Percentiles rank a stretch among this genome's conserved stretches.
These are phyloP conservation scores for Anastrepha obliqua DNA, from an alignment of 1,140 invertebrate species.

Conservation along the genomic window DNA sequence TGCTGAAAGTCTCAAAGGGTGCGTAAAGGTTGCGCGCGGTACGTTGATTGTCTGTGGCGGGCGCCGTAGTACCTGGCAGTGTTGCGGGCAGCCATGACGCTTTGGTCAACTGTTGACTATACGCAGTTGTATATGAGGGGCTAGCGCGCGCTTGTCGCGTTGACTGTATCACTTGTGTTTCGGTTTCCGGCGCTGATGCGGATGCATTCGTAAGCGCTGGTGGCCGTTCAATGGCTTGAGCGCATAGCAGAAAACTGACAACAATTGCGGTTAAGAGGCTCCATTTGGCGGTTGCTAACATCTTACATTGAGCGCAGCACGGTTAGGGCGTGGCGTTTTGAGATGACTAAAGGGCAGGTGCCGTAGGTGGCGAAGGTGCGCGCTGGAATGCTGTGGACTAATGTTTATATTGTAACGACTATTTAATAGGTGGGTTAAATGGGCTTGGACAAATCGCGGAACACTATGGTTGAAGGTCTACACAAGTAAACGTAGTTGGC, in stretches of 20 bases:
- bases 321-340: not conserved
- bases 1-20: constrained; percentile 69
- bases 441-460: not conserved
- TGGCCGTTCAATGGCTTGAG: not conserved
- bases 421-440: not conserved
- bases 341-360: not conserved
- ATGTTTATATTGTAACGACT: not conserved
- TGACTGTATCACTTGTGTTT: constrained; percentile 2
- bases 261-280: constrained; percentile 60
- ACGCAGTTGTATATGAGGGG: constrained; percentile 56
- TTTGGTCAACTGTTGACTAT: constrained; percentile 59
- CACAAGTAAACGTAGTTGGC: not conserved
- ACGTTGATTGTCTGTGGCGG: constrained; percentile 51
- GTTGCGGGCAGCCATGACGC: constrained; percentile 29
- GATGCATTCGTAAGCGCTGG: not conserved
- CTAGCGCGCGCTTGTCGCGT: constrained; percentile 7
- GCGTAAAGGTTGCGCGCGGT: constrained; percentile 71
- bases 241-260: constrained; percentile 61
- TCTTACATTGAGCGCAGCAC: constrained; percentile 70
- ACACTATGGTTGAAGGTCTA: not conserved
- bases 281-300: constrained; percentile 72
- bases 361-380: not conserved
- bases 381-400: not conserved
- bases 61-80: constrained; percentile 64
- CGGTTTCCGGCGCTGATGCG: not conserved